Conservation (phyloP, 1,140 invertebrate genomes). For the Thaumetopoea pityocampa region DNA sequence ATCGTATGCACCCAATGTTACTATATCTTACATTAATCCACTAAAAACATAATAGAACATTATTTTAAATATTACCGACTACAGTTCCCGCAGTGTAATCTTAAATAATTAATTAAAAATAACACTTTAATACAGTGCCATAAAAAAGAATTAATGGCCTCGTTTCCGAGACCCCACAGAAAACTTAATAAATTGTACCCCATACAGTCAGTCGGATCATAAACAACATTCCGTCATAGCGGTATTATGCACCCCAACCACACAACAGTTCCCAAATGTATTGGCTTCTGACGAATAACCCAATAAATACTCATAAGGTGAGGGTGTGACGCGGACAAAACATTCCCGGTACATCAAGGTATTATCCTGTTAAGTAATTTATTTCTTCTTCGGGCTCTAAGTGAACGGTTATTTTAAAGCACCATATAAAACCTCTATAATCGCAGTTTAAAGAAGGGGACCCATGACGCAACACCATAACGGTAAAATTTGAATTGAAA, state of each 20-base stretch:
- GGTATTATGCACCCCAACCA: slow-evolving; percentile 65
- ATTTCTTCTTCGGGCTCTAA: slow-evolving; percentile 68
- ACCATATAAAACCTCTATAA: slow-evolving; percentile 66
- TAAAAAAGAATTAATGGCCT: slow-evolving; percentile 5
- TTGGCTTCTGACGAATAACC: slow-evolving; percentile 65
- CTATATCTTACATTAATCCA: neutral
- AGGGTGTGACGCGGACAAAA: slow-evolving; percentile 66
- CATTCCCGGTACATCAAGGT: slow-evolving; percentile 65
- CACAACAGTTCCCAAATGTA: slow-evolving; percentile 60
- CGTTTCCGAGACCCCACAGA: slow-evolving; percentile 16
- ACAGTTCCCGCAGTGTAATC: too few species aligned
- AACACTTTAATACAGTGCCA: slow-evolving; percentile 6
- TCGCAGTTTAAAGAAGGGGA: slow-evolving; percentile 58
- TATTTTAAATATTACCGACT: too few species aligned
- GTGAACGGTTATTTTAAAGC: slow-evolving; percentile 61
- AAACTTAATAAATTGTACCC: slow-evolving; percentile 57
- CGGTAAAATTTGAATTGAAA: slow-evolving; percentile 46
- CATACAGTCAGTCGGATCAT: slow-evolving; percentile 47
- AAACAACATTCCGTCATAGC: slow-evolving; percentile 48
- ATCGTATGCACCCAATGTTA: too few species aligned
- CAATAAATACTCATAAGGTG: slow-evolving; percentile 70
- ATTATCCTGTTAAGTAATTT: slow-evolving; percentile 73
- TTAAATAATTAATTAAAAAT: too few species aligned
- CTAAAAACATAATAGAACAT: neutral
- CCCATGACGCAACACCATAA: slow-evolving; percentile 54